A percentile compares a stretch with the other conserved stretches of the same genome.
Evolutionary conservation across 2,113 vertebrate species (phyloP).

Genomic region (Hystrix cristata): DNA sequence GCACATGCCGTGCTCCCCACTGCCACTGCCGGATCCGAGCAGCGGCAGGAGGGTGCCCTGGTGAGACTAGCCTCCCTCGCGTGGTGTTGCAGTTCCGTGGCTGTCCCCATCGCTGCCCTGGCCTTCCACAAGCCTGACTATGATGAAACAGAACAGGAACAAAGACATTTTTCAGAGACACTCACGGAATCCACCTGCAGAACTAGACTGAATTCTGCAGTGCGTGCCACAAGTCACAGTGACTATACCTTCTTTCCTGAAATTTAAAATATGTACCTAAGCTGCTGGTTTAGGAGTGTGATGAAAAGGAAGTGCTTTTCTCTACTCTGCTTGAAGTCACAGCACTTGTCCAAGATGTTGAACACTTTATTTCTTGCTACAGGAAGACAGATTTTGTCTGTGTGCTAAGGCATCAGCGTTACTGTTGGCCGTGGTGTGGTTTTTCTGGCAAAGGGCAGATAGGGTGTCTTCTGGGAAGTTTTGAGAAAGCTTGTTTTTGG

Average conservation of each 20-base stretch:
- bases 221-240: neutral
- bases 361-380: neutral
- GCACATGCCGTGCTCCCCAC: neutral
- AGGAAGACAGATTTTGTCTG: neutral
- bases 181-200: neutral
- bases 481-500: neutral
- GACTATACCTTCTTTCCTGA: neutral
- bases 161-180: neutral
- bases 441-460: neutral
- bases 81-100: neutral
- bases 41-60: neutral
- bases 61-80: neutral
- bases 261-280: neutral
- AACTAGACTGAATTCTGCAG: neutral
- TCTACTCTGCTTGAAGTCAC: neutral
- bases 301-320: neutral
- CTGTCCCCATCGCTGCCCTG: neutral
- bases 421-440: too few relatives aligned
- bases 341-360: too few relatives aligned
- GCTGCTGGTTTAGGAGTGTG: neutral
- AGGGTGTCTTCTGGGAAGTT: neutral
- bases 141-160: neutral
- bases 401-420: rapidly evolving
- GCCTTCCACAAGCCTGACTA: neutral
- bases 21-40: neutral